Base-by-base conservation (phyloP, 1,140 invertebrate species). In the Magallana ariakensis region DNA sequence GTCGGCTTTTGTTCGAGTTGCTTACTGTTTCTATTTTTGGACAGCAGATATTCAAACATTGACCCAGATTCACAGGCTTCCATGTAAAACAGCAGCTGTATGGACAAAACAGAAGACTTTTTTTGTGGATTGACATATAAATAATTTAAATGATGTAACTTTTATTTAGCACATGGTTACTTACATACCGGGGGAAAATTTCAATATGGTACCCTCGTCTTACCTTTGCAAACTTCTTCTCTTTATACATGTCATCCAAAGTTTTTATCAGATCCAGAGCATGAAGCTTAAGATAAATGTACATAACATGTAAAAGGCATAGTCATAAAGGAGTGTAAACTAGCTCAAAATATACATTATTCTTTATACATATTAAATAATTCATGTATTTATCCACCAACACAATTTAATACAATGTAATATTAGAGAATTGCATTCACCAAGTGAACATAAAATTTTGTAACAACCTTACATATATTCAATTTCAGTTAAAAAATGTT, bases 1-100 rank as follows among this genome's bases (percentile, higher is more conserved):
- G 5, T 46, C 33, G 33, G 33, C 33, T n/a, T n/a, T n/a, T n/a
- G n/a, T n/a, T 46, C 33, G 5, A 33, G 53, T 70, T 19, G 85
- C 94, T 92, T 93, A 96, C 96, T 95, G 92, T 96, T 95, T 84
- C 95, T 95, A 90, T 96, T 93, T 46, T 94, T 92, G 0, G 95
- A 94, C 22, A 96, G 93, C n/a, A 96, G 90, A 70, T 95, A 93
- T 60, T 96, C 93, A 93, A 97, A 97, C 96, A 97, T 96, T 0
- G 96, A 96, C 9, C 96, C 96, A 70, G 96, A 96, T 92, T 96
- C 96, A 93, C 96, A 97, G 15, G 96, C 96, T 93, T 97, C 96
- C 85, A 97, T 92, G 93, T 97, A 97, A 81, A 97, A 93, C 13
- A 96, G 95, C 93, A 96, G 91, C 96, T 96, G 91, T 83, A 94